A percentile compares a stretch with the other conserved stretches of the same genome.
phyloP scores from a whole-genome alignment of 2,797 vertebrate species.

The Anguilla megastoma region DNA sequence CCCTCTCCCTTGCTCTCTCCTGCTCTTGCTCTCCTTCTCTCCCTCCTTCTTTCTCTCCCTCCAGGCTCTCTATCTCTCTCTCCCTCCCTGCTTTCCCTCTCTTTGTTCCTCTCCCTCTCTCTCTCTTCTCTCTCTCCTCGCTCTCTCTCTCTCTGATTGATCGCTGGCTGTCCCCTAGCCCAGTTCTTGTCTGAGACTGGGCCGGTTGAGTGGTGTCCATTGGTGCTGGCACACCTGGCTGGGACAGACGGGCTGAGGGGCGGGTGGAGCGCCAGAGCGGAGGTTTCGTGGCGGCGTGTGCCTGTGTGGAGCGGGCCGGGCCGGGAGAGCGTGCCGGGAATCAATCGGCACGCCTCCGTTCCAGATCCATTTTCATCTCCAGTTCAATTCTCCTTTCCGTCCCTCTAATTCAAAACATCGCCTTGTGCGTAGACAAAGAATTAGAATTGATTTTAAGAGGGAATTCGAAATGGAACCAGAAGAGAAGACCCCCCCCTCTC shows the following conservation, averaged over 20 bases:
- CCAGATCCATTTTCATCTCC: conserved; percentile 43
- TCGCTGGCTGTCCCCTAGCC: background rate
- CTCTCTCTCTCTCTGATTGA: conserved; percentile 28
- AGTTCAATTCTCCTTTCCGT: conserved; percentile 48
- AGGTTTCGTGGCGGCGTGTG: background rate
- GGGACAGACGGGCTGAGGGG: background rate
- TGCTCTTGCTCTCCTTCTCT: conserved; percentile 32
- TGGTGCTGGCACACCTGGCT: background rate
- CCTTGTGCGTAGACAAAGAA: conserved; percentile 45
- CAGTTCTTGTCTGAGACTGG: background rate
- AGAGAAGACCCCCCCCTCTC: background rate
- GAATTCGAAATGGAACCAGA: conserved; percentile 41
- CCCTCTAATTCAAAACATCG: conserved; percentile 44
- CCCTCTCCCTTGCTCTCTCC: conserved; percentile 30
- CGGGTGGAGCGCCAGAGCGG: background rate
- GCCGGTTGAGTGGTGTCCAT: background rate
- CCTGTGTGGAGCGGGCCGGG: background rate
- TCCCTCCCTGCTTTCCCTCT: background rate
- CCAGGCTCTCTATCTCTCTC: background rate
- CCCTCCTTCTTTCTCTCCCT: conserved; percentile 24
- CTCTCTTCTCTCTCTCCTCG: background rate
- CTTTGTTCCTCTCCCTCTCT: background rate
- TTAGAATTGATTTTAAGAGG: conserved; percentile 52
- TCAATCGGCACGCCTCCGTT: conserved; percentile 32
- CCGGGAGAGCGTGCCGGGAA: background rate